Evolutionary conservation across 2,113 vertebrate species (phyloP).

Genomic region (Anarhynchus alexandrinus): DNA sequence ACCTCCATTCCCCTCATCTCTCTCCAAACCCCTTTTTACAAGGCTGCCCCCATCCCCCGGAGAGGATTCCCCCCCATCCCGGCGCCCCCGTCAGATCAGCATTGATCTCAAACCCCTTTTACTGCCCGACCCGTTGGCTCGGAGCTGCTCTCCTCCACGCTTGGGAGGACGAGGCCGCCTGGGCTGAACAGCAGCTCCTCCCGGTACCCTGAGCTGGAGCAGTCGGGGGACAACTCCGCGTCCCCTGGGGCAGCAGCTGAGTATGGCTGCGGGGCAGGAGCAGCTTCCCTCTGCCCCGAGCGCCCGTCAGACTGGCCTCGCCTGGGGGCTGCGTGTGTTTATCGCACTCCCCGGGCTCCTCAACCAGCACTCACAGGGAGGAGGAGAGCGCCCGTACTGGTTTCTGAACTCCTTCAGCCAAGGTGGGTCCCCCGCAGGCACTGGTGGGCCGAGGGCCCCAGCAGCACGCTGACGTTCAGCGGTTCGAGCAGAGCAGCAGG

Average conservation of each 20-base stretch:
- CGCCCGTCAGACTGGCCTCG: background rate
- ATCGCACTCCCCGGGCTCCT: accelerated
- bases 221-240: accelerated
- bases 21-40: accelerated
- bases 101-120: background rate
- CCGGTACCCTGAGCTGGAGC: background rate
- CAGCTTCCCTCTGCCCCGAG: background rate
- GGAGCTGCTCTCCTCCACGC: background rate
- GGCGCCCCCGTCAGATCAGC: accelerated
- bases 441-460: too few species aligned
- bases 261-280: too few species aligned
- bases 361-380: too few species aligned
- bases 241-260: background rate
- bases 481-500: background rate
- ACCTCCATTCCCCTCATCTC: accelerated
- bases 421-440: accelerated
- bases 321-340: background rate
- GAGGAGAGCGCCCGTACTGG: accelerated
- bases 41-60: background rate
- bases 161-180: accelerated
- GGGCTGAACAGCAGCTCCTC: background rate
- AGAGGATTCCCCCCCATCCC: accelerated
- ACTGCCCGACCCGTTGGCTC: accelerated
- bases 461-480: background rate
- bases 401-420: background rate